A percentile compares a stretch with the other conserved stretches of the same genome.
Conservation (phyloP, 2,113 vertebrate genomes). For the Coracopsis vasa region DNA sequence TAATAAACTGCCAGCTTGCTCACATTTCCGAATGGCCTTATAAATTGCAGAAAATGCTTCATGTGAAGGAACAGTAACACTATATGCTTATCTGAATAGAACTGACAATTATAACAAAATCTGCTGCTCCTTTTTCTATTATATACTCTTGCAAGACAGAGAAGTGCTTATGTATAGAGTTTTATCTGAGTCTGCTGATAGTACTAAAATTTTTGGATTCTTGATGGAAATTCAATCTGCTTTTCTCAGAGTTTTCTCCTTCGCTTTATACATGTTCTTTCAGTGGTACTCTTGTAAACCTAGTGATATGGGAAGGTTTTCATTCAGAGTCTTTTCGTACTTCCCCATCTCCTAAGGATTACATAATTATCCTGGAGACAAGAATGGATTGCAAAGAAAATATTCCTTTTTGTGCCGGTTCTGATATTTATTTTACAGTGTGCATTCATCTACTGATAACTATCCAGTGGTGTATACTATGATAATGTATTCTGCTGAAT, state of each 20-base stretch:
- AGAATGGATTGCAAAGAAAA: neutral
- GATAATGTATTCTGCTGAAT: conserved; percentile 33
- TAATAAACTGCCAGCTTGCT: conserved; percentile 26
- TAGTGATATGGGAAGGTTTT: neutral
- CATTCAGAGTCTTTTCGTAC: conserved; percentile 12
- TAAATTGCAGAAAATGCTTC: conserved; percentile 18
- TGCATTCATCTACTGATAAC: conserved; percentile 12
- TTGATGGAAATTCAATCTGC: conserved; percentile 55
- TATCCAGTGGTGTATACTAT: neutral
- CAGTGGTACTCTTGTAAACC: neutral
- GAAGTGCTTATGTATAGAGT: conserved; percentile 46
- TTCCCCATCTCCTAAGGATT: neutral
- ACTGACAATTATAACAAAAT: conserved; percentile 36
- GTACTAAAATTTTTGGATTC: conserved; percentile 47
- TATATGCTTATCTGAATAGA: conserved; percentile 29
- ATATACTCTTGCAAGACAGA: conserved; percentile 16
- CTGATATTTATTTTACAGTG: conserved; percentile 33
- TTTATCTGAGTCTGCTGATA: conserved; percentile 59
- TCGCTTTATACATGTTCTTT: neutral
- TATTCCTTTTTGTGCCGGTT: neutral
- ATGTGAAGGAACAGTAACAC: neutral
- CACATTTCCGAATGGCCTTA: conserved; percentile 37
- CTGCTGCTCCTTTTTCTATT: conserved; percentile 34
- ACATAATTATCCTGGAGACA: neutral
- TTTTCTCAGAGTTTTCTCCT: conserved; percentile 14